These are phyloP conservation scores for Carabus problematicus DNA, from an alignment of 2,888 invertebrate species.

Conservation along the genomic window DNA sequence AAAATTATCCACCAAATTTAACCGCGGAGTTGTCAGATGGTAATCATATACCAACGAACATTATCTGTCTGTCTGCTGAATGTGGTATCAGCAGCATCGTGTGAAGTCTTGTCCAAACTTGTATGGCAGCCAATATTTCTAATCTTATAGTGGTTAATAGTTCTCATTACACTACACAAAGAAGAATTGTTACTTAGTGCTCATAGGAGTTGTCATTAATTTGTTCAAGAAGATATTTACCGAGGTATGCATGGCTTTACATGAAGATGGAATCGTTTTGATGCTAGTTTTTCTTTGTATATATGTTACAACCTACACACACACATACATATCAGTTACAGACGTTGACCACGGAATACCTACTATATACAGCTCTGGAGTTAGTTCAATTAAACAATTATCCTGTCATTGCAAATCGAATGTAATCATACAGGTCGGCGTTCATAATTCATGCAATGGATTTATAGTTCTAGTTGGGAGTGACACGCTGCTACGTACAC, in stretches of 20 bases:
- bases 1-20: conserved; percentile 36
- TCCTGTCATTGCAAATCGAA: conserved; percentile 45
- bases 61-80: background rate
- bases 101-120: background rate
- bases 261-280: conserved; percentile 5
- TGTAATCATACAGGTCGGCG: conserved; percentile 42
- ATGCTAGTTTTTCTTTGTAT: conserved; percentile 14
- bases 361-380: conserved; percentile 1
- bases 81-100: background rate
- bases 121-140: background rate
- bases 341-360: conserved; percentile 1
- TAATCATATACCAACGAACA: background rate
- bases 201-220: too few species aligned
- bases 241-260: too few species aligned
- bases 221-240: background rate
- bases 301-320: background rate
- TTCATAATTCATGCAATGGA: conserved; percentile 42
- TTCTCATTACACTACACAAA: too few species aligned
- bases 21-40: conserved; percentile 9
- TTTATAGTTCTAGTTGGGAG: conserved; percentile 33
- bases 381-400: conserved; percentile 45
- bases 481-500: conserved; percentile 45
- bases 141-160: background rate
- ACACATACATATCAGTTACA: conserved; percentile 11
- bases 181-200: too few species aligned